phyloP scores from a whole-genome alignment of 2,888 invertebrate genomes.

The Alcis repandata region DNA sequence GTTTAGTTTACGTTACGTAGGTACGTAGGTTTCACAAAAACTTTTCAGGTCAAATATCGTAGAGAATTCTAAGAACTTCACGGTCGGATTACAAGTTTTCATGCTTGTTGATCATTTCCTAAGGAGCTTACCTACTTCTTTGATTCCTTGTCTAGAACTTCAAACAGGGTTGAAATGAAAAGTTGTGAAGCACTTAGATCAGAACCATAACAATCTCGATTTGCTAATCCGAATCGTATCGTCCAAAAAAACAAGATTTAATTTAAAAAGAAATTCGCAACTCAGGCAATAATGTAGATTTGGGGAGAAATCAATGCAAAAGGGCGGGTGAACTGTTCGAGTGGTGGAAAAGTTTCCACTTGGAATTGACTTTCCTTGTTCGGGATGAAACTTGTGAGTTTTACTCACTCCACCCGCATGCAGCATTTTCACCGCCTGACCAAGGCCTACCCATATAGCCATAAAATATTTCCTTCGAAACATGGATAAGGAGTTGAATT shows the following conservation, averaged over 20 bases:
- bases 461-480: background rate
- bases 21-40: too few relatives aligned
- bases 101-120: too few relatives aligned
- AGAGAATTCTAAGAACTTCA: too few relatives aligned
- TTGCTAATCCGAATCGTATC: background rate
- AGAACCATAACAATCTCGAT: background rate
- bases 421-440: constrained; percentile 3
- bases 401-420: constrained; percentile 50
- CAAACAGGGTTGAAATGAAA: too few relatives aligned
- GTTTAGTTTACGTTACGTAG: too few relatives aligned
- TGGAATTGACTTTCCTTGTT: constrained; percentile 81
- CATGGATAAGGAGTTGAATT: too few relatives aligned
- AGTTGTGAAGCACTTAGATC: too few relatives aligned
- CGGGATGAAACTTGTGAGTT: constrained; percentile 64
- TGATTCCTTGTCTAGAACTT: too few relatives aligned
- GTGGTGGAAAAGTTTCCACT: constrained; percentile 72
- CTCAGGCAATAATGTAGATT: constrained; percentile 24
- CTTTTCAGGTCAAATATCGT: too few relatives aligned
- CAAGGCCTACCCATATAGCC: background rate
- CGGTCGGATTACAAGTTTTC: too few relatives aligned
- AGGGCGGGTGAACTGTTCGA: constrained; percentile 60
- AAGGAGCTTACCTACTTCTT: too few relatives aligned
- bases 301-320: constrained; percentile 60
- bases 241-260: constrained; percentile 6
- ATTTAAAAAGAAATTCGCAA: constrained; percentile 19